Percentiles rank a stretch among this genome's conserved stretches.
Conservation (phyloP, 2,113 vertebrate genomes). For the Cacatua alba region DNA sequence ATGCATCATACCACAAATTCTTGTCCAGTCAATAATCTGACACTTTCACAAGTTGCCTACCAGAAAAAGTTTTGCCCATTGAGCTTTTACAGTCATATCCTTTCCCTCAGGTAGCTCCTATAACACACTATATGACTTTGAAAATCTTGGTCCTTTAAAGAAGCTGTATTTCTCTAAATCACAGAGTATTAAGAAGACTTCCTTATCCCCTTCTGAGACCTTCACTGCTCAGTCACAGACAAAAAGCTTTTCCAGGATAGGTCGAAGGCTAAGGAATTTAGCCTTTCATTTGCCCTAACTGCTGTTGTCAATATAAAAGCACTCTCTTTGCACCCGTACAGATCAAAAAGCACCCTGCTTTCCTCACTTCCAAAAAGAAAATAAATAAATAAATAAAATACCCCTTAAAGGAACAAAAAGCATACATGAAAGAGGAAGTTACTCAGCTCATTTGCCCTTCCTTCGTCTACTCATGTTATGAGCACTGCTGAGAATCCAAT, state of each 20-base stretch:
- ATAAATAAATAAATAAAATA: neutral
- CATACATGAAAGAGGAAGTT: neutral
- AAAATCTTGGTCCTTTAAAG: neutral
- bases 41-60: neutral
- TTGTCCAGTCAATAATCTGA: neutral
- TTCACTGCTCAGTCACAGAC: neutral
- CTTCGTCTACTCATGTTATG: neutral
- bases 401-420: neutral
- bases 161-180: neutral
- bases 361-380: neutral
- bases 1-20: neutral
- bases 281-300: neutral
- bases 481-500: neutral
- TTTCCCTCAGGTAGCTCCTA: neutral
- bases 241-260: neutral
- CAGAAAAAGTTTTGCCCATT: neutral
- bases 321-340: neutral
- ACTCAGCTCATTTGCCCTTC: neutral
- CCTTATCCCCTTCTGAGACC: neutral
- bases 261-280: neutral
- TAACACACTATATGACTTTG: neutral
- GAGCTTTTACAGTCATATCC: neutral
- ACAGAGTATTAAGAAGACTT: neutral
- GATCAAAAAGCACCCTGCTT: neutral
- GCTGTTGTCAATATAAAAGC: neutral